Conservation (phyloP, 2,797 vertebrate species). For the Silurus lanzhouensis region DNA sequence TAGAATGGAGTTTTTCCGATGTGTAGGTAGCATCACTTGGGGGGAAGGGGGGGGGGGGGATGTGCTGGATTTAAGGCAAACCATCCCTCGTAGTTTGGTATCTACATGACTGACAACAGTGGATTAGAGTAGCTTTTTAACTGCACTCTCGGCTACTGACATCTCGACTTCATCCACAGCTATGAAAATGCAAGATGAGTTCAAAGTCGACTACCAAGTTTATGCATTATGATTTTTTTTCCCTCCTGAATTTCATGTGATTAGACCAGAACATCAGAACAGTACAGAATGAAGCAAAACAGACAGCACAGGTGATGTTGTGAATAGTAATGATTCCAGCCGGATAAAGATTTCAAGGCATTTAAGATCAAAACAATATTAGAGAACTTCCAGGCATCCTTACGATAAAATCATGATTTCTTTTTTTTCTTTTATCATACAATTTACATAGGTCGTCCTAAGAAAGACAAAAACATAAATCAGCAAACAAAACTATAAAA, state of each 20-base stretch:
- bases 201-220: conserved; percentile 11
- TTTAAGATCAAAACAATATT: neutral
- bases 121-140: neutral
- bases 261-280: conserved; percentile 29
- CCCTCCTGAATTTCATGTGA: conserved; percentile 3
- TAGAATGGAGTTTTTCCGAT: conserved; percentile 20
- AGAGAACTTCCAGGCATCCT: neutral
- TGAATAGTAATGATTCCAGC: conserved; percentile 54
- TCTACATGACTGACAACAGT: conserved; percentile 52
- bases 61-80: conserved; percentile 76
- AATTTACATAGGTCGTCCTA: neutral
- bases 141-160: conserved; percentile 58
- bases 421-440: neutral
- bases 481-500: no score
- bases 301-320: conserved; percentile 54
- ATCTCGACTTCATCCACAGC: conserved; percentile 51
- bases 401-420: neutral
- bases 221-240: conserved; percentile 12
- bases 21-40: conserved; percentile 72
- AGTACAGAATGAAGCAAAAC: conserved; percentile 49
- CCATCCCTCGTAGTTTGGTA: conserved; percentile 59
- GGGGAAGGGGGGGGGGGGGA: conserved; percentile 56
- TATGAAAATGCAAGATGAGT: conserved; percentile 3
- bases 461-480: neutral
- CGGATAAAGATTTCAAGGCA: conserved; percentile 51